Percentiles rank a stretch among this genome's conserved stretches.
These are phyloP conservation scores for Crotalus tigris DNA, from an alignment of 2,113 vertebrate species.

Conservation along the genomic window DNA sequence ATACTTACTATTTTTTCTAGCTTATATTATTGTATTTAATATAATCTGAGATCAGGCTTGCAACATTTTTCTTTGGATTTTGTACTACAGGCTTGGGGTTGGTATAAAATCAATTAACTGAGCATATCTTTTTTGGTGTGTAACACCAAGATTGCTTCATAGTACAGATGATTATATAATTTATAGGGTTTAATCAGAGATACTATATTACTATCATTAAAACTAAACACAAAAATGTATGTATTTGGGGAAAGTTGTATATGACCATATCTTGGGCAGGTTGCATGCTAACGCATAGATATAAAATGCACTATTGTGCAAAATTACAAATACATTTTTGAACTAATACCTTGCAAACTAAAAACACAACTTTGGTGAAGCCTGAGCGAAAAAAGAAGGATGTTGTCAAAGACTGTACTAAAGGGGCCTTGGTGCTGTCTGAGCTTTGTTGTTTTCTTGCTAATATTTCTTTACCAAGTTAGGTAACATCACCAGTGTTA, in stretches of 20 bases:
- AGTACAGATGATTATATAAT: background rate
- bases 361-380: background rate
- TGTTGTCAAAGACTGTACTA: background rate
- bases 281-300: background rate
- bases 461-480: no score
- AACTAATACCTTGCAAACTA: no score
- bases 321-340: background rate
- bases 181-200: background rate
- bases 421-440: no score
- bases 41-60: background rate
- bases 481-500: no score
- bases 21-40: background rate
- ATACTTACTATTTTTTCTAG: background rate
- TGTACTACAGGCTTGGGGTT: background rate
- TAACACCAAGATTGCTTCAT: background rate
- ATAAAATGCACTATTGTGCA: background rate
- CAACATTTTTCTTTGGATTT: background rate
- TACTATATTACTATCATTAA: background rate
- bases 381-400: no score
- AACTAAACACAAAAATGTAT: background rate
- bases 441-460: no score
- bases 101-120: background rate
- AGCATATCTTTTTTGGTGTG: background rate
- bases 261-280: background rate
- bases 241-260: background rate